Base-by-base conservation (phyloP, 2,888 invertebrate genomes). In the Agrotis puta region DNA sequence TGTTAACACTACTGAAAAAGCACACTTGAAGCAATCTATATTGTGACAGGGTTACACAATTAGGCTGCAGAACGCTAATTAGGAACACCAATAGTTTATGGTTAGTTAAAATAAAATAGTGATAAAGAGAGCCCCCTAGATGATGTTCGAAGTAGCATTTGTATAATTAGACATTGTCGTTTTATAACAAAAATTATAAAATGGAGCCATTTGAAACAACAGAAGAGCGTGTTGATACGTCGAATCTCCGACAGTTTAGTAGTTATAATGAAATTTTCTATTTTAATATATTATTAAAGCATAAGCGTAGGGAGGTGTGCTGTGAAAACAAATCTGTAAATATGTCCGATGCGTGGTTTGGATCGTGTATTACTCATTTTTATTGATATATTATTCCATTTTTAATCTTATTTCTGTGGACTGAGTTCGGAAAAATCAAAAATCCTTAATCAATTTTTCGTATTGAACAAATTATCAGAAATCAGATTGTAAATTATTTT, bases 231-330 rank as follows among this genome's bases (percentile, higher is more conserved):
- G 92, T 91, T 88, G 91, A 86, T 88, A 90, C 90, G 90, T 90
- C 89, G 95, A 94, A 95, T 95, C 95, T 95, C 95, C 92, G 88
- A 90, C 93, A 91, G 89, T 92, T 92, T 85, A 92, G 90, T 94
- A 95, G 94, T 88, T 93, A 92, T 93, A 93, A 94, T 88, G 85
- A 76, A 94, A 94, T 95, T 95, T 95, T 95, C 93, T 95, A 95
- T 95, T 95, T 95, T 95, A 95, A 94, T 95, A 95, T 94, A 94
- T 93, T 91, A 88, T 83, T 92, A 92, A 92, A 92, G 77, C 77
- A 79, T 94, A 93, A 93, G 91, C 85, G 90, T 92, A 92, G 91
- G 85, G 88, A 89, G 88, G 89, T 91, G 91, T 91, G 91, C 90
- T 91, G 91, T 92, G 91, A 90, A 91, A 88, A 87, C 85, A 84